Conservation (phyloP, 2,888 invertebrate genomes). For the Teinopalpus imperialis region DNA sequence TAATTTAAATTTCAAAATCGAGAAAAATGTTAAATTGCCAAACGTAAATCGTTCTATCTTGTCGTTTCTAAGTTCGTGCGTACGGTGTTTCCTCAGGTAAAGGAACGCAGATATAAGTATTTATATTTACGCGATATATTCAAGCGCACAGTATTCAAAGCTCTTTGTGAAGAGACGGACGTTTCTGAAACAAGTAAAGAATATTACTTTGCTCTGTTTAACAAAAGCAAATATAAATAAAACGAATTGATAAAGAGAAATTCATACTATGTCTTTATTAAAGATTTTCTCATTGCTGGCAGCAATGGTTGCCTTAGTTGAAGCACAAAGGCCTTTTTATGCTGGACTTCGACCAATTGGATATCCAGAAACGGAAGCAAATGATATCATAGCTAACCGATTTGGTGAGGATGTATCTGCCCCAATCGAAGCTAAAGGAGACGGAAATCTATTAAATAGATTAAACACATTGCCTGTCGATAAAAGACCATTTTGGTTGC, state of each 20-base stretch:
- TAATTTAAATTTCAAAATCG: too few species aligned
- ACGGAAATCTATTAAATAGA: constrained; percentile 77
- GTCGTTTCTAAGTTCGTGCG: not conserved
- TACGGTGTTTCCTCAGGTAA: constrained; percentile 1
- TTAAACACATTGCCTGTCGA: constrained; percentile 82
- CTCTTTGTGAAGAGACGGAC: not conserved
- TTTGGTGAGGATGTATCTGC: constrained; percentile 67
- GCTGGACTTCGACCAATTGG: constrained; percentile 82
- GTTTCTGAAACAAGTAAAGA: constrained; percentile 3
- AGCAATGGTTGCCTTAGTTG: constrained; percentile 22
- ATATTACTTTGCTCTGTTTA: too few species aligned
- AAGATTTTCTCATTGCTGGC: constrained; percentile 13
- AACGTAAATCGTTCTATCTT: too few species aligned
- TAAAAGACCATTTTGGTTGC: constrained; percentile 84
- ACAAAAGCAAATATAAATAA: too few species aligned
- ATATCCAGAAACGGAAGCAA: constrained; percentile 77
- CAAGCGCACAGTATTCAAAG: constrained; percentile 1
- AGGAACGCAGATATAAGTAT: not conserved
- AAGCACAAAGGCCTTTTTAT: constrained; percentile 84
- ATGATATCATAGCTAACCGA: constrained; percentile 55
- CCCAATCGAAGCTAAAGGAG: constrained; percentile 83
- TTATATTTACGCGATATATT: constrained; percentile 1
- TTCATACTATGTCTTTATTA: constrained; percentile 1
- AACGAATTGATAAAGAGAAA: too few species aligned
- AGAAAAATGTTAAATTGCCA: too few species aligned